Conservation (phyloP, 2,888 invertebrate genomes). For the Leucophenga maculata region DNA sequence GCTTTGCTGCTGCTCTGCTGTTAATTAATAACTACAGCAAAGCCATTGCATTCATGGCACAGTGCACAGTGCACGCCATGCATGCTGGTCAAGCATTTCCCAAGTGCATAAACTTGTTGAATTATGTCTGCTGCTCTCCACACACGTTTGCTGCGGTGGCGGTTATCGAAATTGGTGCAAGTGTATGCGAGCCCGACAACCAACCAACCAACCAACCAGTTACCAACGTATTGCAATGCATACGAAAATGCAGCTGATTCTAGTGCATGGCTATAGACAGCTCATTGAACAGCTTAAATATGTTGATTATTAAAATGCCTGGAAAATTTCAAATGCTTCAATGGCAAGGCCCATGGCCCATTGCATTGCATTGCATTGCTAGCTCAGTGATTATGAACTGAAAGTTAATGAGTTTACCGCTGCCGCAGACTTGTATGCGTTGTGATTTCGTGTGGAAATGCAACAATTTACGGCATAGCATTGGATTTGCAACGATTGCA, state of each 20-base stretch:
- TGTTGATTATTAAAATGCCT: slow-evolving; percentile 11
- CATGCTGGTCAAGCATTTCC: not conserved
- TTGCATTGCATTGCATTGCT: no score
- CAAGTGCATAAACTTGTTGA: slow-evolving; percentile 7
- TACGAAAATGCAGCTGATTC: not conserved
- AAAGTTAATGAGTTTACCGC: no score
- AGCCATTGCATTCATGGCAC: not conserved
- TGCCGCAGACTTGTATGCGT: no score
- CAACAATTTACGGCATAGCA: no score
- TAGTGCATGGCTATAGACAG: not conserved
- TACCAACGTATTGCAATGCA: no score
- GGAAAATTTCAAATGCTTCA: not conserved
- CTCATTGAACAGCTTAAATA: slow-evolving; percentile 13
- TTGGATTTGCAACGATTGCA: no score
- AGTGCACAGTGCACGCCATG: not conserved
- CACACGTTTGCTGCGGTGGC: not conserved
- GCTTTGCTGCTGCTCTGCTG: not conserved
- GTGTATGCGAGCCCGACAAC: not conserved
- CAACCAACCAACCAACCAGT: not conserved
- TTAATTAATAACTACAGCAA: slow-evolving; percentile 1
- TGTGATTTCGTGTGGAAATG: no score
- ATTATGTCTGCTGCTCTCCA: not conserved
- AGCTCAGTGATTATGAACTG: no score
- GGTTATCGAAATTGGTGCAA: no score
- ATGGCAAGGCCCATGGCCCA: no score